Evolutionary conservation across 2,797 vertebrate species (phyloP).

Genomic region (Rhinatrema bivittatum): DNA sequence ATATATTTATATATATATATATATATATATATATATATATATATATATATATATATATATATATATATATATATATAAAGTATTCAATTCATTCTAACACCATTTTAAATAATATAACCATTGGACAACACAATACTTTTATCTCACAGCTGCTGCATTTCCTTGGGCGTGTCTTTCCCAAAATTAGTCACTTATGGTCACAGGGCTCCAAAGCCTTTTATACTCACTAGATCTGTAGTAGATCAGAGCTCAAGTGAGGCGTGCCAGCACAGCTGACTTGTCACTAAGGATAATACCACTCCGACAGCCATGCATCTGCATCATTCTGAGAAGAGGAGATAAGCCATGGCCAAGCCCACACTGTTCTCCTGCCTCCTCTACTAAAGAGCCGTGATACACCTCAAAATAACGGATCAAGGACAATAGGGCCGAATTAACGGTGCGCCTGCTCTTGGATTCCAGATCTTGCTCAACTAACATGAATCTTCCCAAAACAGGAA

Average conservation of each 20-base stretch:
- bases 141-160: too few species aligned
- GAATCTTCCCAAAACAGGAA: background rate
- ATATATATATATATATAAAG: too few species aligned
- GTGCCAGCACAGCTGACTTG: constrained; percentile 35
- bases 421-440: constrained; percentile 7
- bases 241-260: constrained; percentile 25
- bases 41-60: too few species aligned
- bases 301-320: constrained; percentile 24
- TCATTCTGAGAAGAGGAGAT: constrained; percentile 58
- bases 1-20: too few species aligned
- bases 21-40: too few species aligned
- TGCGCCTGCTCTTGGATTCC: background rate
- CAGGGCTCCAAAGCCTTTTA: constrained; percentile 25
- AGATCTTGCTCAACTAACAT: constrained; percentile 5
- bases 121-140: too few species aligned
- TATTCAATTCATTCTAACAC: too few species aligned
- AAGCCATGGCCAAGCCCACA: constrained; percentile 38
- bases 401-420: constrained; percentile 45
- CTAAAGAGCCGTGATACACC: constrained; percentile 16
- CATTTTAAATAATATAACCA: too few species aligned
- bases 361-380: constrained; percentile 37
- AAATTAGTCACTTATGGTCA: constrained; percentile 25
- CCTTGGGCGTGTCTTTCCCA: too few species aligned
- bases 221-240: constrained; percentile 18
- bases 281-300: constrained; percentile 32